phyloP scores from a whole-genome alignment of 2,888 invertebrate genomes.

The Octodonta nipae region DNA sequence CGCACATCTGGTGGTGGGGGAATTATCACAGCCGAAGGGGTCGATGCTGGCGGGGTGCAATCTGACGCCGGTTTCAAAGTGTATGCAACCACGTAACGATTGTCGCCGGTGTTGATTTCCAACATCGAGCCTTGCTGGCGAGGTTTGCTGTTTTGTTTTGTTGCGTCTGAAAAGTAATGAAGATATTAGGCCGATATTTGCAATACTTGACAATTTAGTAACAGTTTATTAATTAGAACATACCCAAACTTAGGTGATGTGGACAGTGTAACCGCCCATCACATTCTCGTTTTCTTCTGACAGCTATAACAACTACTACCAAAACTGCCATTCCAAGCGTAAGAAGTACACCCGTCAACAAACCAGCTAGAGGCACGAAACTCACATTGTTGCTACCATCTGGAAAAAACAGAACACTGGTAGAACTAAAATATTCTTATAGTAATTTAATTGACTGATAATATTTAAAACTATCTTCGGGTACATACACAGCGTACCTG shows the following conservation, averaged over 20 bases:
- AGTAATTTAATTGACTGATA: not conserved
- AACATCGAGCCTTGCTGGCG: slow-evolving; percentile 43
- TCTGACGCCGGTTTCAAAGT: slow-evolving; percentile 56
- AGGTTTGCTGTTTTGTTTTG: slow-evolving; percentile 41
- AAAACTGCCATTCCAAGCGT: slow-evolving; percentile 50
- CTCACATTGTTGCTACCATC: slow-evolving; percentile 58
- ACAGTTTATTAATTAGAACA: too few species aligned
- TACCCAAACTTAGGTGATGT: slow-evolving; percentile 27
- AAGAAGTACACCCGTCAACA: slow-evolving; percentile 52
- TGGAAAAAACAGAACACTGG: slow-evolving; percentile 26
- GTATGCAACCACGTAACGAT: slow-evolving; percentile 74
- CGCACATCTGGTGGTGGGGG: slow-evolving; percentile 21
- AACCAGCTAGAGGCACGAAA: slow-evolving; percentile 57
- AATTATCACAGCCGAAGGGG: slow-evolving; percentile 11
- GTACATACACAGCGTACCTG: slow-evolving; percentile 44
- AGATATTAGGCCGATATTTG: not conserved
- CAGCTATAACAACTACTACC: slow-evolving; percentile 50
- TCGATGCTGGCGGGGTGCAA: slow-evolving; percentile 20
- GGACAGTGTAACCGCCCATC: slow-evolving; percentile 33
- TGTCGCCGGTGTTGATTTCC: slow-evolving; percentile 65
- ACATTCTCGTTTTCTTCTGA: slow-evolving; percentile 43
- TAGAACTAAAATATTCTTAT: not conserved
- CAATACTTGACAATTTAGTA: too few species aligned
- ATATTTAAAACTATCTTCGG: not conserved
- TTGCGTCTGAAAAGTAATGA: slow-evolving; percentile 22